Percentiles rank a stretch among this genome's conserved stretches.
Evolutionary conservation across 1,140 invertebrate genomes (phyloP).

Genomic region (Brachionus rotundiformis): DNA sequence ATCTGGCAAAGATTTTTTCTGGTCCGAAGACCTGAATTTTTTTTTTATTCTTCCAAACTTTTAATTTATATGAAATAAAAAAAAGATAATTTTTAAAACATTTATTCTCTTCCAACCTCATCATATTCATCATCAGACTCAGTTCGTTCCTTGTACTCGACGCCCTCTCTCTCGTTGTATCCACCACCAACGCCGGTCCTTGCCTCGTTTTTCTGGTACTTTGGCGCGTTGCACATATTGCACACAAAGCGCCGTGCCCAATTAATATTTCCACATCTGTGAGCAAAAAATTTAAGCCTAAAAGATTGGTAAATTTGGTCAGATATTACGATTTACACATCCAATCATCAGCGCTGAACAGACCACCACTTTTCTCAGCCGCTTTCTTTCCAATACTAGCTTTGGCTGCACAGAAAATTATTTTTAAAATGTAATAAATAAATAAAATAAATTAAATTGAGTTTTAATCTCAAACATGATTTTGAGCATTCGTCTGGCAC

Average conservation of each 20-base stretch:
- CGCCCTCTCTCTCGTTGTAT: conserved; percentile 87
- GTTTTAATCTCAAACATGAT: conserved; percentile 39
- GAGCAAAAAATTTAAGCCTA: background rate
- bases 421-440: conserved; percentile 36
- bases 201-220: conserved; percentile 84
- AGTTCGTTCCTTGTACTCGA: conserved; percentile 85
- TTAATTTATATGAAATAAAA: conserved; percentile 31
- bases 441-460: conserved; percentile 4
- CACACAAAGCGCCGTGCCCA: conserved; percentile 94
- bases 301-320: background rate
- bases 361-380: conserved; percentile 93
- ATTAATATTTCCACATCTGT: conserved; percentile 93
- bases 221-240: conserved; percentile 98
- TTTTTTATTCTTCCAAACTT: conserved; percentile 51
- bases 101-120: conserved; percentile 68
- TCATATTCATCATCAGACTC: conserved; percentile 88
- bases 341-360: conserved; percentile 99
- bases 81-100: conserved; percentile 13
- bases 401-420: conserved; percentile 30
- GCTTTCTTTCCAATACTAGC: conserved; percentile 84
- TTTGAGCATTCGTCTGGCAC: conserved; percentile 6
- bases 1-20: too few relatives aligned
- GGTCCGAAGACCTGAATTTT: conserved; percentile 7
- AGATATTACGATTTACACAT: conserved; percentile 82
- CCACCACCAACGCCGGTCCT: conserved; percentile 67